A percentile compares a stretch with the other conserved stretches of the same genome.
These are phyloP conservation scores for Drosophila austrosaltans DNA, from an alignment of 2,888 invertebrate genomes.

Conservation along the genomic window DNA sequence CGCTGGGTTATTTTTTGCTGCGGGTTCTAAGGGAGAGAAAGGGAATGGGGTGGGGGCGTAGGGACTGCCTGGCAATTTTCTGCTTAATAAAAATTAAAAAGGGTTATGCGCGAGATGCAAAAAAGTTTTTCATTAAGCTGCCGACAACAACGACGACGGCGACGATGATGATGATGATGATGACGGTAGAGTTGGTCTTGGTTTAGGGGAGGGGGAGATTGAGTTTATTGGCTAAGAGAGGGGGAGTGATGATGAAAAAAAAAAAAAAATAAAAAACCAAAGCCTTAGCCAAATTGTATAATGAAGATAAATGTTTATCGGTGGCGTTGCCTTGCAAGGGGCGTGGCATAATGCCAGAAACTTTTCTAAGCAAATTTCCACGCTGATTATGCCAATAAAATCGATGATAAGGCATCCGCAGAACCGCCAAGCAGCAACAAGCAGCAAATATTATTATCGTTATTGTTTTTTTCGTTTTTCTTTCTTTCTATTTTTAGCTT, in stretches of 20 bases:
- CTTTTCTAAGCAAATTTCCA: slow-evolving; percentile 67
- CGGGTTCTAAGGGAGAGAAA: slow-evolving; percentile 25
- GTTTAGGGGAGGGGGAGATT: background rate
- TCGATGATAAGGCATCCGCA: slow-evolving; percentile 64
- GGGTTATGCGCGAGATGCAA: slow-evolving; percentile 57
- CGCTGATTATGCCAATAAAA: slow-evolving; percentile 77
- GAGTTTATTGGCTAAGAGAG: background rate
- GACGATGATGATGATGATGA: slow-evolving; percentile 43
- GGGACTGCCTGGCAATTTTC: slow-evolving; percentile 64
- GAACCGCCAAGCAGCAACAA: slow-evolving; percentile 49
- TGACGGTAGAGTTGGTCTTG: slow-evolving; percentile 20
- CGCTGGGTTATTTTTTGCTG: background rate
- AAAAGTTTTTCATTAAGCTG: slow-evolving; percentile 75
- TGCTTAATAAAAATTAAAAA: slow-evolving; percentile 78
- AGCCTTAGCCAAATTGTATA: slow-evolving; percentile 61
- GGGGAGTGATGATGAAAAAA: background rate
- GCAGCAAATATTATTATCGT: slow-evolving; percentile 29
- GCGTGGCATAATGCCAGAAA: slow-evolving; percentile 71
- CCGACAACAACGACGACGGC: slow-evolving; percentile 39
- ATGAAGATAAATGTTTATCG: slow-evolving; percentile 77
- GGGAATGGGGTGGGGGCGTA: slow-evolving; percentile 20
- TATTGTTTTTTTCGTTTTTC: slow-evolving; percentile 1
- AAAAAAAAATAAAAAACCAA: slow-evolving; percentile 1
- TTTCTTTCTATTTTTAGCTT: slow-evolving; percentile 39
- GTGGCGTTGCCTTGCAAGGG: slow-evolving; percentile 44